Evolutionary conservation across 2,888 invertebrate genomes (phyloP), one percentile per base, ranked within the genome.

Genomic region (Ichneumoninae sp.): DNA sequence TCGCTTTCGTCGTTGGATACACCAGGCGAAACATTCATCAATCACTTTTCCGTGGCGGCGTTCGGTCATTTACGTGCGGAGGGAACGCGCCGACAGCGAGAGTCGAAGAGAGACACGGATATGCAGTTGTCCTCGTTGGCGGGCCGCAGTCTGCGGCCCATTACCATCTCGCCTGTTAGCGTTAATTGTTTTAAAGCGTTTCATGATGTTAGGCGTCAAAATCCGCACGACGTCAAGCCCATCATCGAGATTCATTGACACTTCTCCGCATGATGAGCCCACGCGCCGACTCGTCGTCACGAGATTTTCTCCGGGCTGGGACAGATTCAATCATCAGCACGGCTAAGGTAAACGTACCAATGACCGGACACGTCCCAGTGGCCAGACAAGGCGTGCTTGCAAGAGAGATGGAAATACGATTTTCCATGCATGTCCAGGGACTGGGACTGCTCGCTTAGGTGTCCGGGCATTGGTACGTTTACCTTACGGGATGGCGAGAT

Each of bases 151-250:
- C 86, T 87, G 82, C 84, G 87, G 88, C 88, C 88, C 88, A 92
- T 92, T 91, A 91, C 90, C 89, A 89, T 86, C 86, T 80, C 83
- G 84, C 79, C 77, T 62, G 78, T 87, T 86, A 86, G 86, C 86
- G 88, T 89, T 91, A 90, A 92, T 91, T 90, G 88, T 91, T 90
- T 89, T 70, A 84, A 87, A 85, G 60, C 69, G 81, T 80, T 79
- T 82, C 70, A 74, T 72, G 80, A n/a, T 33, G 52, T 57, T 6
- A 71, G 70, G 54, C 62, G 66, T 80, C 76, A 75, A 54, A 71
- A 60, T 47, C 44, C 19, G 57, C 26, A 62, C 47, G 60, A 16
- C 80, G 40, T 54, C 68, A 79, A 54, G 36, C 71, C 50, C 60
- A 50, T 83, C 65, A 70, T 66, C 74, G 52, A 36, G 68, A 62